phyloP scores from a whole-genome alignment of 2,113 vertebrate genomes.

The Triplophysa tibetana region DNA sequence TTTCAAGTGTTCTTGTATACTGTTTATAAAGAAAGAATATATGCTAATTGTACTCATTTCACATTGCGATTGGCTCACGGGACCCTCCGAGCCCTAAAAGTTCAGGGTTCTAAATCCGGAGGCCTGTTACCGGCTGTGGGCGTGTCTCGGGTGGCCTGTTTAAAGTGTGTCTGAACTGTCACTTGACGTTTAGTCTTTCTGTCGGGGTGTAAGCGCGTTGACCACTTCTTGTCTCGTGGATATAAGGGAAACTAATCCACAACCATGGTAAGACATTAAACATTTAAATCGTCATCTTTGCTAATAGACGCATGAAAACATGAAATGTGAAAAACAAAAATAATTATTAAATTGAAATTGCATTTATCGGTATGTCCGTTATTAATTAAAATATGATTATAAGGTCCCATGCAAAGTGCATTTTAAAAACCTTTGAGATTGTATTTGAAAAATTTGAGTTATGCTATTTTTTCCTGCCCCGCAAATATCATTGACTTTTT shows the following conservation, averaged over 20 bases:
- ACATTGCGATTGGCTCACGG: slow-evolving; percentile 70
- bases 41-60: slow-evolving; percentile 50
- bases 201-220: slow-evolving; percentile 75
- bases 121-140: slow-evolving; percentile 67
- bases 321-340: not conserved
- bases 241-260: slow-evolving; percentile 72
- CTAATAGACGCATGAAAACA: not conserved
- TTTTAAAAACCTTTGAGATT: not conserved
- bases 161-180: slow-evolving; percentile 76
- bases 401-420: not conserved
- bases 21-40: slow-evolving; percentile 45
- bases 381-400: not conserved
- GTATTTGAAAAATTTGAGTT: too few species aligned
- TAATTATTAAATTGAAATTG: too few species aligned
- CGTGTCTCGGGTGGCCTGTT: slow-evolving; percentile 69
- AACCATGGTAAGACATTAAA: slow-evolving; percentile 76
- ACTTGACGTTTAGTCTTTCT: slow-evolving; percentile 78
- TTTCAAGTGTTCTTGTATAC: slow-evolving; percentile 29
- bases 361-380: not conserved
- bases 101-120: slow-evolving; percentile 80
- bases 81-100: slow-evolving; percentile 76
- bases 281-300: slow-evolving; percentile 19
- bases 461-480: too few species aligned
- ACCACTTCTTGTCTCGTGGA: slow-evolving; percentile 76
- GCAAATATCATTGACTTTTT: not conserved